Evolutionary conservation across 2,888 invertebrate species (phyloP).

Genomic region (Trisateles emortualis): DNA sequence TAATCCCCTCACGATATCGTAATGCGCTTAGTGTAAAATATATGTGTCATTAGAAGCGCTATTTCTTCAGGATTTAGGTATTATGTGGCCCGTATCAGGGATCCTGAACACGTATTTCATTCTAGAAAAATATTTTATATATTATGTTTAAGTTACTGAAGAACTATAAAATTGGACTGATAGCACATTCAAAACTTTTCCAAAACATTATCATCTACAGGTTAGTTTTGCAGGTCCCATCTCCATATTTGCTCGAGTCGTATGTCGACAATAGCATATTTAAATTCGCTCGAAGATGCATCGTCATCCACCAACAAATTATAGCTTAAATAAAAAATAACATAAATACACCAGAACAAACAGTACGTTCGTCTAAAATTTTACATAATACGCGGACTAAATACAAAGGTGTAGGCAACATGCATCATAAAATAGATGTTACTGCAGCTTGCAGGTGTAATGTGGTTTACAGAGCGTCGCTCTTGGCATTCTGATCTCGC

Average conservation of each 20-base stretch:
- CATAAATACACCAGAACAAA: no score
- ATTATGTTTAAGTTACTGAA: background rate
- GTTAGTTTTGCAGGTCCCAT: no score
- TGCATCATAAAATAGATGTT: background rate
- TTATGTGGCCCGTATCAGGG: background rate
- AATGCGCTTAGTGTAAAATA: slow-evolving; percentile 25
- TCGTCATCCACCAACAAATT: no score
- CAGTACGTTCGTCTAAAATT: no score
- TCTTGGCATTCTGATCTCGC: slow-evolving; percentile 4
- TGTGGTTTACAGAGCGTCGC: background rate
- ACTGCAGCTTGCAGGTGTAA: slow-evolving; percentile 1
- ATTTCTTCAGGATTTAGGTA: slow-evolving; percentile 2
- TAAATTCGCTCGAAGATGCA: no score
- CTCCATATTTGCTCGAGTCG: no score
- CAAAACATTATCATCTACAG: no score
- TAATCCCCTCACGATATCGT: slow-evolving; percentile 21
- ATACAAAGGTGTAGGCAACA: background rate
- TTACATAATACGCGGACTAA: no score
- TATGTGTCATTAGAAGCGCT: slow-evolving; percentile 16
- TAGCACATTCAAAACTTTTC: no score
- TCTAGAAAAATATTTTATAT: background rate
- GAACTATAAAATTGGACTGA: no score
- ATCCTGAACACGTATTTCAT: background rate
- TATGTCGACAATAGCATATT: no score
- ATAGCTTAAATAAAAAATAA: no score